A percentile compares a stretch with the other conserved stretches of the same genome.
These are phyloP conservation scores for Melanitta fusca DNA, from an alignment of 2,797 vertebrate species.

Conservation along the genomic window DNA sequence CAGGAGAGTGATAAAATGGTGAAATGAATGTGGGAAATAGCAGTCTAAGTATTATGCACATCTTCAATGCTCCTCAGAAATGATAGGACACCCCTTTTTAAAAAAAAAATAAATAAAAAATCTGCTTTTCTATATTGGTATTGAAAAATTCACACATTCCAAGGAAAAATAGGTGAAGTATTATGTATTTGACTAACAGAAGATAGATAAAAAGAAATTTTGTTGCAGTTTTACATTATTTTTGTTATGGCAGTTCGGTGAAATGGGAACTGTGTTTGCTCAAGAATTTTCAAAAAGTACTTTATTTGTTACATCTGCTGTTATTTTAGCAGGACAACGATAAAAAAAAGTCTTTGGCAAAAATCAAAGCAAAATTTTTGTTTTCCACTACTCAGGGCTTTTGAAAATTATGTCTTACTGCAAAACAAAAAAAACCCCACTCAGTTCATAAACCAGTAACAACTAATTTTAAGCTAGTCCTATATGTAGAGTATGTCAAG, in stretches of 20 bases:
- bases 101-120: too few species aligned
- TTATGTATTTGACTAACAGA: background rate
- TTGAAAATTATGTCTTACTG: background rate
- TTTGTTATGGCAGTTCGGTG: background rate
- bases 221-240: background rate
- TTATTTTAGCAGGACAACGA: background rate
- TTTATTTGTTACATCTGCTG: background rate
- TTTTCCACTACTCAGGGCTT: background rate
- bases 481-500: constrained; percentile 43
- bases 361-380: background rate
- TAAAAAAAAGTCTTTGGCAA: background rate
- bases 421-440: background rate
- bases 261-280: background rate
- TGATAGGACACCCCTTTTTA: too few species aligned
- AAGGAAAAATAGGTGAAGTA: background rate
- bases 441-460: background rate
- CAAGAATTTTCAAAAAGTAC: background rate
- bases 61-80: background rate
- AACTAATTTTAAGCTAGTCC: background rate
- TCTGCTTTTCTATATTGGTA: background rate
- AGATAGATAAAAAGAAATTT: background rate
- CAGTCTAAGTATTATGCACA: background rate
- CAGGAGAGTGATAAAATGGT: background rate
- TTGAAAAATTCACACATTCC: background rate
- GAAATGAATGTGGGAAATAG: background rate